A percentile compares a stretch with the other conserved stretches of the same genome.
Evolutionary conservation across 2,888 invertebrate species (phyloP).

Genomic region (Electrophaes corylata): DNA sequence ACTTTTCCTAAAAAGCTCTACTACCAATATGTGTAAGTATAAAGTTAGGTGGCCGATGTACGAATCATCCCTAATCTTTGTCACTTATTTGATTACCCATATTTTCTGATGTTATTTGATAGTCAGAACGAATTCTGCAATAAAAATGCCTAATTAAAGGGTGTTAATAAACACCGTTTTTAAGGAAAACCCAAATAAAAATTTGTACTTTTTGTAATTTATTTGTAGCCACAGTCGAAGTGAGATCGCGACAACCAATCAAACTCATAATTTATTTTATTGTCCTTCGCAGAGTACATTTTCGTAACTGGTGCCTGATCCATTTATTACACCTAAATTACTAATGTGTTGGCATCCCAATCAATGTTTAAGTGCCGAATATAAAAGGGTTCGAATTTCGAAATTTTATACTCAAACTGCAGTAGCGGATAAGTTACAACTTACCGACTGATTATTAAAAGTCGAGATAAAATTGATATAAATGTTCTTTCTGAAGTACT

Average conservation of each 20-base stretch:
- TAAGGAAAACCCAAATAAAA: constrained; percentile 12
- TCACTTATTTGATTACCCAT: too few species aligned
- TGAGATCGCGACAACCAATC: constrained; percentile 4
- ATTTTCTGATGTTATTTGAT: too few species aligned
- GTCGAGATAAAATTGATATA: constrained; percentile 34
- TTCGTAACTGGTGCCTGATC: constrained; percentile 6
- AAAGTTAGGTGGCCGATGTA: too few species aligned
- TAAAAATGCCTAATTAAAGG: constrained; percentile 1
- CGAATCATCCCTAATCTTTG: too few species aligned
- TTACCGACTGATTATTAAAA: constrained; percentile 22
- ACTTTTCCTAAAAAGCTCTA: too few species aligned
- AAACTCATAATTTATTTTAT: constrained; percentile 26
- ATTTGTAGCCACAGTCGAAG: constrained; percentile 9
- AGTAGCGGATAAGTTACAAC: constrained; percentile 46
- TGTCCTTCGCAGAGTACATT: constrained; percentile 10
- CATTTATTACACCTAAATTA: constrained; percentile 34
- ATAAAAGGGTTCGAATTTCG: constrained; percentile 38
- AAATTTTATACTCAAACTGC: constrained; percentile 34
- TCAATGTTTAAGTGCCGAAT: constrained; percentile 39
- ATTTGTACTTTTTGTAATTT: background rate
- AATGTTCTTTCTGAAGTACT: constrained; percentile 35
- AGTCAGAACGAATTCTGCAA: too few species aligned
- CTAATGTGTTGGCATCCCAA: constrained; percentile 44
- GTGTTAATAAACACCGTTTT: constrained; percentile 5
- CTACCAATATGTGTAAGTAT: too few species aligned